Conservation (phyloP, 1,140 invertebrate species). For the Solenopsis invicta region DNA sequence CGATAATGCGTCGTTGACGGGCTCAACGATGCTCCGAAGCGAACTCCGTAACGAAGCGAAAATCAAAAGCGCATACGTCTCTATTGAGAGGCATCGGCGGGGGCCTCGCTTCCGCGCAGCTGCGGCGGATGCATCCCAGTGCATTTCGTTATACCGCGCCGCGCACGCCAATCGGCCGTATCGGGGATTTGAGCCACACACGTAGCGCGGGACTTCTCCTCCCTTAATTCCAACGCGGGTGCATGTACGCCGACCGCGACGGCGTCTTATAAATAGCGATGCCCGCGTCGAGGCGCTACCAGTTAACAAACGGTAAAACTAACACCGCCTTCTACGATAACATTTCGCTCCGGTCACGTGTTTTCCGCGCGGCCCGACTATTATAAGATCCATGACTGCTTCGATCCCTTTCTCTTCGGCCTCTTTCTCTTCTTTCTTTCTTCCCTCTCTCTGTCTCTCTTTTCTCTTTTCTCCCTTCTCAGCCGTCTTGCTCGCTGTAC, state of each 20-base stretch:
- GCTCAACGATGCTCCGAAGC: conserved; percentile 13
- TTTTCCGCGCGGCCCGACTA: conserved; percentile 79
- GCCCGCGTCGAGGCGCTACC: conserved; percentile 72
- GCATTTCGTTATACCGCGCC: conserved; percentile 64
- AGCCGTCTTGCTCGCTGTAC: background rate
- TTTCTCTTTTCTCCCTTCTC: background rate
- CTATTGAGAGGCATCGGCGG: conserved; percentile 42
- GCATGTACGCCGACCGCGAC: conserved; percentile 72
- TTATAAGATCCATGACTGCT: conserved; percentile 80
- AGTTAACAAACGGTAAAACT: conserved; percentile 85
- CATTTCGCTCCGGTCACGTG: conserved; percentile 84
- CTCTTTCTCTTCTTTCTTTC: background rate
- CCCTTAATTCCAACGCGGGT: conserved; percentile 38
- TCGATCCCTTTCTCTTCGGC: conserved; percentile 52
- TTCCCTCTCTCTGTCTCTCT: background rate
- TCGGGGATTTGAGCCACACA: conserved; percentile 78
- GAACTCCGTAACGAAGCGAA: conserved; percentile 37
- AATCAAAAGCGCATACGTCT: conserved; percentile 33
- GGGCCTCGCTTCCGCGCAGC: conserved; percentile 40
- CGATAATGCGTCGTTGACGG: conserved; percentile 29
- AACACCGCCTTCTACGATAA: conserved; percentile 85
- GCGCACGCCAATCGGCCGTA: conserved; percentile 72
- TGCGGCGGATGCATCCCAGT: conserved; percentile 67
- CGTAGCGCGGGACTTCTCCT: conserved; percentile 68
- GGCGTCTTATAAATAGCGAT: conserved; percentile 82